Conservation (phyloP, 2,888 invertebrate genomes). For the Parnassius glacialis region DNA sequence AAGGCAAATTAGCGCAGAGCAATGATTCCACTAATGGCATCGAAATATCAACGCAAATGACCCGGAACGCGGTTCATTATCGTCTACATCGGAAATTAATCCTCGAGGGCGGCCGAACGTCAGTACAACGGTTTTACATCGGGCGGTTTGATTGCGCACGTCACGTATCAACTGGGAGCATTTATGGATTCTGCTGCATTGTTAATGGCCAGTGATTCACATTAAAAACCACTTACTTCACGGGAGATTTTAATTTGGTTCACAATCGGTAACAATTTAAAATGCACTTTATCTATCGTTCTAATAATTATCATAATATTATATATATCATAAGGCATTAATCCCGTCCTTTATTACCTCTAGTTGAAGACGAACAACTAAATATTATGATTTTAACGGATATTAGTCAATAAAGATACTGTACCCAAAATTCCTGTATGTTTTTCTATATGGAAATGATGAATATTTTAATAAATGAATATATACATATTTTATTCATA, state of each 20-base stretch:
- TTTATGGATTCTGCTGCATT: constrained; percentile 29
- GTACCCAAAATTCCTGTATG: too few species aligned
- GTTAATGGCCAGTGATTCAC: constrained; percentile 36
- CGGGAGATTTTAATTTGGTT: constrained; percentile 19
- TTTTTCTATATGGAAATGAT: too few species aligned
- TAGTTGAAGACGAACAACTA: too few species aligned
- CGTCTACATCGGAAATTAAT: constrained; percentile 65
- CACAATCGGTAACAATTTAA: background rate
- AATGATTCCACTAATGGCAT: constrained; percentile 53
- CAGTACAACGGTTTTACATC: constrained; percentile 52
- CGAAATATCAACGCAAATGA: constrained; percentile 62
- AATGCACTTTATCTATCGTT: too few species aligned
- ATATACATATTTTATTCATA: too few species aligned
- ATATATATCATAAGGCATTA: too few species aligned
- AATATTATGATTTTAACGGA: too few species aligned
- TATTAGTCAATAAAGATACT: too few species aligned
- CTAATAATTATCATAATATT: too few species aligned
- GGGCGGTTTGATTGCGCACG: constrained; percentile 39
- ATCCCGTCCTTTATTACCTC: too few species aligned
- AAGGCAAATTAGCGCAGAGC: constrained; percentile 50
- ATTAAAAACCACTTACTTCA: constrained; percentile 31
- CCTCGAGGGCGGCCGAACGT: constrained; percentile 47
- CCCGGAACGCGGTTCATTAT: constrained; percentile 55
- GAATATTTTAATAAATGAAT: too few species aligned
- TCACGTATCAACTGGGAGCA: constrained; percentile 33